Conservation (phyloP, 2,888 invertebrate genomes). For the Eustalomyia histrio region DNA sequence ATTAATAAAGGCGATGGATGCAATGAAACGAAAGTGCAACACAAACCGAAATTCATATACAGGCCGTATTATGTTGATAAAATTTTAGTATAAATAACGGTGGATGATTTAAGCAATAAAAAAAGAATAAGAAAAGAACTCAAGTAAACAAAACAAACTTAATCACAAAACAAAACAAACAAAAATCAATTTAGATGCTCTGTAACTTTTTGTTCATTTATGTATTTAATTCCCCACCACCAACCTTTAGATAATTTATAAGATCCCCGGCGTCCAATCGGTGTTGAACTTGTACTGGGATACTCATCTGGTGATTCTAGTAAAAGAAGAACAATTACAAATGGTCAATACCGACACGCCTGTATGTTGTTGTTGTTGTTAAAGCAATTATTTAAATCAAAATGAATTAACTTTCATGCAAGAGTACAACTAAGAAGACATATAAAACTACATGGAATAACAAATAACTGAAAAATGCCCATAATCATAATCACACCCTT, state of each 20-base stretch:
- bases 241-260: conserved; percentile 93
- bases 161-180: background rate
- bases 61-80: background rate
- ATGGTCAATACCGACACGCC: conserved; percentile 28
- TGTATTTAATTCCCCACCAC: conserved; percentile 75
- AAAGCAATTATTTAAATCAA: background rate
- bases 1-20: background rate
- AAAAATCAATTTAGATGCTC: background rate
- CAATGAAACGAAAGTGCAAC: background rate
- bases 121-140: conserved; percentile 59
- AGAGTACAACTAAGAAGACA: conserved; percentile 51
- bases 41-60: background rate
- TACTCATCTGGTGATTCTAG: conserved; percentile 80
- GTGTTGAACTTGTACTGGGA: conserved; percentile 82
- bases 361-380: conserved; percentile 22
- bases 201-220: background rate
- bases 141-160: background rate
- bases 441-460: conserved; percentile 25
- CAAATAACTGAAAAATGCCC: background rate
- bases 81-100: background rate
- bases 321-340: conserved; percentile 61
- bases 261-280: conserved; percentile 89
- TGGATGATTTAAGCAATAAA: conserved; percentile 36
- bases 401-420: conserved; percentile 55
- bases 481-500: no score